Percentiles rank a stretch among this genome's conserved stretches.
phyloP scores from a whole-genome alignment of 2,797 vertebrate species.

The Hypotaenidia philippensis region DNA sequence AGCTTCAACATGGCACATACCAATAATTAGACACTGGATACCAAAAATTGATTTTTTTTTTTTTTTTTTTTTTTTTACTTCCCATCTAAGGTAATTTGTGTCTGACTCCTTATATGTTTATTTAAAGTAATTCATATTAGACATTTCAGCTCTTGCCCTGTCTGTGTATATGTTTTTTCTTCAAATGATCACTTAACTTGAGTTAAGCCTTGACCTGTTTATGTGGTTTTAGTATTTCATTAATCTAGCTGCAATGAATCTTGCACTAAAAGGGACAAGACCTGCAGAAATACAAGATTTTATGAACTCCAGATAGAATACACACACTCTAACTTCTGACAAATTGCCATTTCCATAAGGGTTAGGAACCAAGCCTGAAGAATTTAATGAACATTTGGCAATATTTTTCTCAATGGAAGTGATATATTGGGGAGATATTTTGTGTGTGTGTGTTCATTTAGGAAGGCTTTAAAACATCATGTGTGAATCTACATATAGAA shows the following conservation, averaged over 20 bases:
- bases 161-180: neutral
- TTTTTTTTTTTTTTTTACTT: neutral
- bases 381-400: slow-evolving; percentile 13
- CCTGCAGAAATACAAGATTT: neutral
- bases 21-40: neutral
- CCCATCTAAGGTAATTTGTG: neutral
- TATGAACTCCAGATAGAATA: neutral
- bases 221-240: neutral
- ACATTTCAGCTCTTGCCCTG: neutral
- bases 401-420: neutral
- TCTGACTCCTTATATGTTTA: neutral
- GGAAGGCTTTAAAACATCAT: slow-evolving; percentile 28
- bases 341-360: neutral
- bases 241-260: neutral
- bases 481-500: slow-evolving; percentile 32
- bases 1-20: neutral
- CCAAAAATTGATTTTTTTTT: neutral
- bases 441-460: neutral
- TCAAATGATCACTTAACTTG: neutral
- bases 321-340: neutral
- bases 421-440: neutral
- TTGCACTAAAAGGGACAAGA: neutral
- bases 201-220: neutral
- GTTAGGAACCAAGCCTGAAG: neutral
- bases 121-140: neutral